Conservation (phyloP, 2,113 vertebrate species). For the Petrocephalus zakoni region DNA sequence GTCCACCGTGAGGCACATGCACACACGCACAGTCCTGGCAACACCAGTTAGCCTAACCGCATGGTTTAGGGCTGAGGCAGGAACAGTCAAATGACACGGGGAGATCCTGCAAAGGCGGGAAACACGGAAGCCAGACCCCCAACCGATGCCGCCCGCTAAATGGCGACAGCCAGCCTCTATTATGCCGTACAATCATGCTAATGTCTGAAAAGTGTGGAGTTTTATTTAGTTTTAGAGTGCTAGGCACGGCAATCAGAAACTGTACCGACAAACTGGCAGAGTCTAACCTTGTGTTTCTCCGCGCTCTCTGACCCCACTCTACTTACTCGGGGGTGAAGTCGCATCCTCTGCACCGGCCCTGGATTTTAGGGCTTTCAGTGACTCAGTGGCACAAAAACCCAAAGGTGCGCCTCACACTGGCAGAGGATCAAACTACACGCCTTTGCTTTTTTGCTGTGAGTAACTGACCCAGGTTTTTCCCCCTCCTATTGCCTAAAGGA, state of each 20-base stretch:
- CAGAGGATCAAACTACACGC: neutral
- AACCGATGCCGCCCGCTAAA: neutral
- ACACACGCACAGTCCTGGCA: neutral
- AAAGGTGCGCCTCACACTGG: neutral
- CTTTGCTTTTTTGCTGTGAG: neutral
- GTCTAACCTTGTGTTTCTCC: neutral
- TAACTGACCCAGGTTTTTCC: neutral
- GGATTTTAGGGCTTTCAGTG: neutral
- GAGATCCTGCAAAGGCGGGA: neutral
- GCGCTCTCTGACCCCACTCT: neutral
- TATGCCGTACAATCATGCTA: neutral
- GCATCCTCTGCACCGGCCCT: neutral
- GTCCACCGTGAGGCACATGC: neutral
- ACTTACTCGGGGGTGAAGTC: neutral
- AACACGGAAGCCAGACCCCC: neutral
- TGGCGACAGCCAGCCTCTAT: neutral
- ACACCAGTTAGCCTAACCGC: neutral
- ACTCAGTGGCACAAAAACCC: neutral
- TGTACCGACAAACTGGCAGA: neutral
- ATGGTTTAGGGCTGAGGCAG: neutral
- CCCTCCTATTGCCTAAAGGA: neutral
- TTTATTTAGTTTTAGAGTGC: neutral
- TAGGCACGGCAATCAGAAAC: neutral
- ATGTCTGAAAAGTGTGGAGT: neutral
- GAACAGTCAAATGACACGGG: neutral